Percentiles rank a stretch among this genome's conserved stretches.
These are phyloP conservation scores for Poecile atricapillus DNA, from an alignment of 2,113 vertebrate species.

Conservation along the genomic window DNA sequence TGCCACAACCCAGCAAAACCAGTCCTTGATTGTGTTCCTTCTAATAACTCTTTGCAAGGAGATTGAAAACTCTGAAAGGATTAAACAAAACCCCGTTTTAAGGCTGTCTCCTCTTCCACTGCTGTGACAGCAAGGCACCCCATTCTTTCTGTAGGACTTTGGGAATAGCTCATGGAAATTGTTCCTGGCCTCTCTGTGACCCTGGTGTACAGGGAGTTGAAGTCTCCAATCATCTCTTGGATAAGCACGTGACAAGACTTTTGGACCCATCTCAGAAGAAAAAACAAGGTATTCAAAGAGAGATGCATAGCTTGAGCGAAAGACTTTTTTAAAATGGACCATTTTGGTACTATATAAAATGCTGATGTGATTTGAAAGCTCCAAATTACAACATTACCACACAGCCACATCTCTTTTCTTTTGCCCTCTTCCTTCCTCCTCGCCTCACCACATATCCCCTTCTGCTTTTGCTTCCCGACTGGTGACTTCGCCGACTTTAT, in stretches of 20 bases:
- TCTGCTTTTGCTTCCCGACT: background rate
- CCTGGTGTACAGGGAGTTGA: background rate
- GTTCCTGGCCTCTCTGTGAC: background rate
- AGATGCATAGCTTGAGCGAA: background rate
- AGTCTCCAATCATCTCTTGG: accelerated
- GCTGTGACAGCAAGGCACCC: background rate
- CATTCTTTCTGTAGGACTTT: accelerated
- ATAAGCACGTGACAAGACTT: background rate
- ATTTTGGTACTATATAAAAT: background rate
- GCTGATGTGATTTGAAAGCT: background rate
- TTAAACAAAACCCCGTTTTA: background rate
- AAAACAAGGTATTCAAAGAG: background rate
- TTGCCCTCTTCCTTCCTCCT: slow-evolving; percentile 30
- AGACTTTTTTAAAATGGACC: background rate
- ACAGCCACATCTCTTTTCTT: background rate
- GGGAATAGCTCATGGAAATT: background rate
- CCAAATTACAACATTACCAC: background rate
- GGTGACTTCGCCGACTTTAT: background rate
- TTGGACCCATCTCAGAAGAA: background rate
- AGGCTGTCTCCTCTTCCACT: background rate
- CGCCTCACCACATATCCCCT: accelerated
- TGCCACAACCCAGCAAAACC: background rate
- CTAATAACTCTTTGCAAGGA: background rate
- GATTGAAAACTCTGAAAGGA: background rate
- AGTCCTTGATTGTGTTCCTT: background rate